These are phyloP conservation scores for Poliocrania exsul DNA, from an alignment of 2,797 vertebrate species.

Conservation along the genomic window DNA sequence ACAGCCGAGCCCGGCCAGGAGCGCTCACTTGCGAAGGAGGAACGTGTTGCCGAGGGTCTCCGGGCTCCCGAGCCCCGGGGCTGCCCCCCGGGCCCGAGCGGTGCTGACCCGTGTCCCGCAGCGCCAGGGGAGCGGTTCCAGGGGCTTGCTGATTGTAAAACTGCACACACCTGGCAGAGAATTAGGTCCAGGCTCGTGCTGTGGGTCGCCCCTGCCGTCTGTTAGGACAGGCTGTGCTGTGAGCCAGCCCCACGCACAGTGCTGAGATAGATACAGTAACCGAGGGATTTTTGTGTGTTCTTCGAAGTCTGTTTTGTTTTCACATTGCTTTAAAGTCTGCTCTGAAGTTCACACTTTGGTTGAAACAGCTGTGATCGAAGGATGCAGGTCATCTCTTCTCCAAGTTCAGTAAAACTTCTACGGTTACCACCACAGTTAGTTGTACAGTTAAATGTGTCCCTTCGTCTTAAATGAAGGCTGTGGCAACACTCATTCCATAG, in stretches of 20 bases:
- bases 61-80: background rate
- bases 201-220: background rate
- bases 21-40: fast-evolving
- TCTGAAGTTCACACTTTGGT: fast-evolving
- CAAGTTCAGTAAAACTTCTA: background rate
- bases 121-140: fast-evolving
- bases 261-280: no score
- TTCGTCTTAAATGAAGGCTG: background rate
- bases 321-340: background rate
- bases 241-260: fast-evolving
- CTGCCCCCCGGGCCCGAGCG: background rate
- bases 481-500: fast-evolving
- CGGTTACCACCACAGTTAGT: fast-evolving
- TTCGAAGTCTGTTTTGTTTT: background rate
- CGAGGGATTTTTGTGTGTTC: background rate
- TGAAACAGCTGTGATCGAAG: background rate
- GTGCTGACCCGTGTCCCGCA: fast-evolving
- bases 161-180: background rate
- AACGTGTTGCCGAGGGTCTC: fast-evolving
- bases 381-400: background rate
- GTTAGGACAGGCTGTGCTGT: background rate
- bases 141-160: fast-evolving
- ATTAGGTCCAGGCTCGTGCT: background rate
- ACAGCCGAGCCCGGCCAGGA: fast-evolving
- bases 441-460: fast-evolving